Evolutionary conservation across 1,140 invertebrate species (phyloP), one percentile per base, ranked within the genome.

Genomic region (Scaptodrosophila lebanonensis): DNA sequence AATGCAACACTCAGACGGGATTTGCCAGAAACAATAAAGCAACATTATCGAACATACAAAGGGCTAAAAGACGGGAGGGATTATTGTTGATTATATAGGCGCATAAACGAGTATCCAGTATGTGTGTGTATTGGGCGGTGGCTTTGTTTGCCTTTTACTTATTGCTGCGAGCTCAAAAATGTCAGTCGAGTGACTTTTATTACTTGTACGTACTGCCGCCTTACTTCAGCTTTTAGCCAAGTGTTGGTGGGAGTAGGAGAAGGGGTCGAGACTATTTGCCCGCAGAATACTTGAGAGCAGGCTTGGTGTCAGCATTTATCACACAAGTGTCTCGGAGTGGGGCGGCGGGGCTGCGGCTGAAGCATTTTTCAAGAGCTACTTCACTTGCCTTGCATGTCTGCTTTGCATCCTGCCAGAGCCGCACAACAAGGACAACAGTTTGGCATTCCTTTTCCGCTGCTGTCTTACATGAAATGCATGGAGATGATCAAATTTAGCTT

Each of bases 191-290:
- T 73, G 75, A 79, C 75, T 79, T 79, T 82, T 79, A 79, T 79
- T 79, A 66, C 61, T 18, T n/a, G n/a, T n/a, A n/a, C n/a, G n/a
- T n/a, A n/a, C 29, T 32, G 33, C 25, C n/a, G 4, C 17, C 36
- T n/a, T n/a, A n/a, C n/a, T n/a, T n/a, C n/a, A n/a, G n/a, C n/a
- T n/a, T n/a, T n/a, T n/a, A n/a, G n/a, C n/a, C n/a, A n/a, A n/a
- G n/a, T n/a, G n/a, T n/a, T n/a, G n/a, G n/a, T n/a, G n/a, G n/a
- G n/a, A n/a, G n/a, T n/a, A n/a, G n/a, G n/a, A n/a, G n/a, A n/a
- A n/a, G n/a, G n/a, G n/a, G n/a, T n/a, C n/a, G n/a, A n/a, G 75
- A 82, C 73, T 79, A 79, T 79, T 79, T 82, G 65, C 68, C 73
- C 73, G 73, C 73, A 79, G 73, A 69, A 79, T 82, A 66, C 73